Percentiles rank a stretch among this genome's conserved stretches.
Evolutionary conservation across 1,140 invertebrate species (phyloP).

Genomic region (Lepidotrigona ventralis): DNA sequence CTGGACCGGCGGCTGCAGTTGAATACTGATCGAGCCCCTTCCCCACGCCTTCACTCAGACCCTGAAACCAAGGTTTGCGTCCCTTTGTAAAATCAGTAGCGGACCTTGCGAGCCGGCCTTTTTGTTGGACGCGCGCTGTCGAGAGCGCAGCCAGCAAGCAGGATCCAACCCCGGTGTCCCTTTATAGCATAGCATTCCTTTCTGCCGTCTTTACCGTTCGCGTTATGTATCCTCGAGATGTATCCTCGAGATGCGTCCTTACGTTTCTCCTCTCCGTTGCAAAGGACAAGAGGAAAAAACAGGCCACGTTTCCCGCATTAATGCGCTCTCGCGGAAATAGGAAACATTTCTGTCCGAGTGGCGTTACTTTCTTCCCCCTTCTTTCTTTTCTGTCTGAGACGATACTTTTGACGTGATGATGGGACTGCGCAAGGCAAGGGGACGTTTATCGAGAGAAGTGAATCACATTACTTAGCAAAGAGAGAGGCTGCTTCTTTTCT

Average conservation of each 20-base stretch:
- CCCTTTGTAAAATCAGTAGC: conserved; percentile 69
- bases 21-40: conserved; percentile 63
- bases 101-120: conserved; percentile 49
- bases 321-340: neutral
- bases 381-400: neutral
- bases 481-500: neutral
- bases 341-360: neutral
- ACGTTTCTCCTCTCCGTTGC: conserved; percentile 17
- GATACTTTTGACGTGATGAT: neutral
- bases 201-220: conserved; percentile 44
- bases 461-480: neutral
- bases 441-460: no score
- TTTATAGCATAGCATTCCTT: conserved; percentile 49
- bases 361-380: neutral
- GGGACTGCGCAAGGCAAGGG: no score
- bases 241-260: conserved; percentile 44
- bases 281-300: conserved; percentile 39
- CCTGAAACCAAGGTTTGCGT: conserved; percentile 53
- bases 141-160: neutral
- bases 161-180: conserved; percentile 6
- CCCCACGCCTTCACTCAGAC: conserved; percentile 14
- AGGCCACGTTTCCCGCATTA: conserved; percentile 49
- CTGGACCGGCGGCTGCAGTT: conserved; percentile 42
- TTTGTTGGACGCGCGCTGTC: conserved; percentile 19
- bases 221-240: conserved; percentile 47